These are phyloP conservation scores for Sakesphorus luctuosus DNA, from an alignment of 2,113 vertebrate genomes.

Conservation along the genomic window DNA sequence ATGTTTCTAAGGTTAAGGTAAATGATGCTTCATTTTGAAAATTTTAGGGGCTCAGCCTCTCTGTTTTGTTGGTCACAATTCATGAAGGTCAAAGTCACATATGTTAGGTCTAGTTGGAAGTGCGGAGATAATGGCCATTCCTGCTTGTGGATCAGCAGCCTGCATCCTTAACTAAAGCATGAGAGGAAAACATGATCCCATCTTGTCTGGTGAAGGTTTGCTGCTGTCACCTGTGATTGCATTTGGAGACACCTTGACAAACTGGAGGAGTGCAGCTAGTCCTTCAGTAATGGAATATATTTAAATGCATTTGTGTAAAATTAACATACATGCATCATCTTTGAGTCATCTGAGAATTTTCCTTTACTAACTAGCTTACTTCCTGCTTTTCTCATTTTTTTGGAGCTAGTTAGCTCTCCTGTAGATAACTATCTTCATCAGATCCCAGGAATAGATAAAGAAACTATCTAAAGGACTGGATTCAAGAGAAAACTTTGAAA, in stretches of 20 bases:
- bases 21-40: background rate
- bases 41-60: background rate
- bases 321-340: background rate
- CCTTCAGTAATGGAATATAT: background rate
- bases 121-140: background rate
- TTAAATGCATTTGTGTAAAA: background rate
- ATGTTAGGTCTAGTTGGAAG: background rate
- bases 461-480: background rate
- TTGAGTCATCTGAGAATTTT: background rate
- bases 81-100: background rate
- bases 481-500: background rate
- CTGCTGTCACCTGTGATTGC: background rate
- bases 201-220: background rate
- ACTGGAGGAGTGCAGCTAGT: background rate
- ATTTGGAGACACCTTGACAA: background rate
- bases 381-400: background rate
- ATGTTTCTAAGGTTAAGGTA: background rate
- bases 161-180: background rate
- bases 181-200: background rate
- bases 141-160: background rate
- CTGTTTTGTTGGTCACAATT: background rate
- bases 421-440: background rate
- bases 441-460: background rate
- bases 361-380: background rate
- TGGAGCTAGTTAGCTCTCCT: background rate